Evolutionary conservation across 2,797 vertebrate species (phyloP), one percentile per base, ranked within the genome.

Genomic region (Labroides dimidiatus): DNA sequence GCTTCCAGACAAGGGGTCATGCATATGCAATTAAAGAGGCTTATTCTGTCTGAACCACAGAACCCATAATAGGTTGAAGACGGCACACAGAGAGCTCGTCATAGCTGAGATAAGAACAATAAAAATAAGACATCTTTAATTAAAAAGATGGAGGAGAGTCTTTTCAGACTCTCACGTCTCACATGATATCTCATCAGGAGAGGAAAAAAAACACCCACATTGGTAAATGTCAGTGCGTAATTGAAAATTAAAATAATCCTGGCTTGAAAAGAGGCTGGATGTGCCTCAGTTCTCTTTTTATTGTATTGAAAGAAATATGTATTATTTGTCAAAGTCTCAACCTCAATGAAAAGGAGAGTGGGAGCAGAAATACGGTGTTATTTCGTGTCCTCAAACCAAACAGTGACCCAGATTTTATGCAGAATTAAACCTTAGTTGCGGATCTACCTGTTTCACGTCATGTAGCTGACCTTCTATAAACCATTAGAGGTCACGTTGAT

Each of bases 61-160:
- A 14, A 61, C 76, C 77, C 48, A 41, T 56, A 74, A 69, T 33
- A 41, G 64, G 80, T 48, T 52, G 67, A 72, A 44, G 64, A 52
- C 33, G 30, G 73, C 53, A 19, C 44, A 65, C 51, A 8, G 54
- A 65, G 62, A 78, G 65, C 61, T 67, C 42, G 10, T 78, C 76
- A 53, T 19, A 30, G 43, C 67, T 53, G 19, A 63, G 84, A 90
- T 92, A 82, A 85, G 81, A 77, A 75, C 50, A 66, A 91, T 86
- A 80, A 72, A 80, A 84, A 84, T 75, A 78, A 81, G 76, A 74
- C 70, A 75, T 77, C 48, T 85, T 88, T 83, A 89, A 91, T 90
- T 89, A 86, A 87, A 90, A 77, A 80, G 64, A 85, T 73, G 75
- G 61, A 59, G n/a, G 14, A 59, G 56, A 64, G 30, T 27, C 41